phyloP scores from a whole-genome alignment of 2,797 vertebrate species.

The Agapornis canus region DNA sequence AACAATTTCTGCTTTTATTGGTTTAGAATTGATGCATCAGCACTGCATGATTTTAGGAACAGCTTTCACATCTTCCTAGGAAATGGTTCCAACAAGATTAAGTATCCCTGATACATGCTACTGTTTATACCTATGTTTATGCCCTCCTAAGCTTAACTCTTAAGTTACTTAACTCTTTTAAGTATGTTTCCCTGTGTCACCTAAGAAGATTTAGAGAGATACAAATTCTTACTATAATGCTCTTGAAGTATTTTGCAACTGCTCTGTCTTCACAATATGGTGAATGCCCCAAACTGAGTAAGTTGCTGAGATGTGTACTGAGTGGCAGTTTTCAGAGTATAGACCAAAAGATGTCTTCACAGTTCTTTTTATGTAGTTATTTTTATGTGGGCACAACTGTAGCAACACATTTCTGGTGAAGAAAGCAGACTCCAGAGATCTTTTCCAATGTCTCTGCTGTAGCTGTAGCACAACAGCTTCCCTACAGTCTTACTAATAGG shows the following conservation, averaged over 20 bases:
- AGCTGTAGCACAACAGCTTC: neutral
- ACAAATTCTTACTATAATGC: neutral
- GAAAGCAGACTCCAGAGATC: neutral
- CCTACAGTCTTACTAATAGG: neutral
- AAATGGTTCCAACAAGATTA: neutral
- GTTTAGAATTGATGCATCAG: neutral
- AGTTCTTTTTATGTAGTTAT: neutral
- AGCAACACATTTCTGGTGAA: neutral
- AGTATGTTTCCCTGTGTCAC: neutral
- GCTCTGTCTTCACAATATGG: neutral
- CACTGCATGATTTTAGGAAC: neutral
- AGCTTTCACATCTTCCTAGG: neutral
- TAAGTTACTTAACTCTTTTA: neutral
- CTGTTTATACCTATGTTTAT: neutral
- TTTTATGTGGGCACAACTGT: neutral
- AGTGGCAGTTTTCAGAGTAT: neutral
- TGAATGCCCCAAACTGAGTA: neutral
- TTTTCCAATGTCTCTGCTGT: neutral
- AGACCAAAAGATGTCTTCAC: neutral
- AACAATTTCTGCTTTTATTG: neutral
- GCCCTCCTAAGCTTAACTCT: neutral
- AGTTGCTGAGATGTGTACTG: neutral
- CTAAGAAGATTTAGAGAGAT: neutral
- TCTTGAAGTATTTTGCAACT: neutral
- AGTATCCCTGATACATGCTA: accelerated